A percentile compares a stretch with the other conserved stretches of the same genome.
These are phyloP conservation scores for Schizotus pectinicornis DNA, from an alignment of 2,888 invertebrate species.

Conservation along the genomic window DNA sequence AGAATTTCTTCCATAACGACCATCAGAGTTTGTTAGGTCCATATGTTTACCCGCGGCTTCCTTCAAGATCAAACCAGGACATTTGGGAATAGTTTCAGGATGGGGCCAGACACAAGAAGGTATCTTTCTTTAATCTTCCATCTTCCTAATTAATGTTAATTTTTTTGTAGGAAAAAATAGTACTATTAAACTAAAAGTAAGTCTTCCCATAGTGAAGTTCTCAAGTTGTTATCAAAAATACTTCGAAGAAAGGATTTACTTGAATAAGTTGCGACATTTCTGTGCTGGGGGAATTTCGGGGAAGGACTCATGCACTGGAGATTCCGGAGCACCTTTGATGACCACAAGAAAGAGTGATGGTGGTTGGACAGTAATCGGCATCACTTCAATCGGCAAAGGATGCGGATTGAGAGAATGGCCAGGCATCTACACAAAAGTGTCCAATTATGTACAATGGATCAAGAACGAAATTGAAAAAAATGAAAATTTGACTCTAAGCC, in stretches of 20 bases:
- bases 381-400: not conserved
- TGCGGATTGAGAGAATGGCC: not conserved
- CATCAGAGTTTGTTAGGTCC: slow-evolving; percentile 22
- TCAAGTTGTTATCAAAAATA: not conserved
- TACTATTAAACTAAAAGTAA: slow-evolving; percentile 2
- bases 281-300: not conserved
- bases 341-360: not conserved
- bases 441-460: not conserved
- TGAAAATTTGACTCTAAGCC: not conserved
- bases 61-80: not conserved
- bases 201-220: not conserved
- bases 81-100: slow-evolving; percentile 9
- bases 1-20: slow-evolving; percentile 27
- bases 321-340: slow-evolving; percentile 1
- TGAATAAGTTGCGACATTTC: not conserved
- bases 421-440: not conserved
- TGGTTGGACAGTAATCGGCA: not conserved
- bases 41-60: slow-evolving; percentile 21
- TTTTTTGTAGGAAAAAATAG: not conserved
- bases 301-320: not conserved
- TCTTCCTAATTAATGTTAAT: slow-evolving; percentile 5
- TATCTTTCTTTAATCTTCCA: not conserved
- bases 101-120: slow-evolving; percentile 26
- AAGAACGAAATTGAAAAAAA: not conserved
- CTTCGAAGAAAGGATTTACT: not conserved